Evolutionary conservation across 2,113 vertebrate species (phyloP), one percentile per base, ranked within the genome.

Genomic region (Oreochromis niloticus): DNA sequence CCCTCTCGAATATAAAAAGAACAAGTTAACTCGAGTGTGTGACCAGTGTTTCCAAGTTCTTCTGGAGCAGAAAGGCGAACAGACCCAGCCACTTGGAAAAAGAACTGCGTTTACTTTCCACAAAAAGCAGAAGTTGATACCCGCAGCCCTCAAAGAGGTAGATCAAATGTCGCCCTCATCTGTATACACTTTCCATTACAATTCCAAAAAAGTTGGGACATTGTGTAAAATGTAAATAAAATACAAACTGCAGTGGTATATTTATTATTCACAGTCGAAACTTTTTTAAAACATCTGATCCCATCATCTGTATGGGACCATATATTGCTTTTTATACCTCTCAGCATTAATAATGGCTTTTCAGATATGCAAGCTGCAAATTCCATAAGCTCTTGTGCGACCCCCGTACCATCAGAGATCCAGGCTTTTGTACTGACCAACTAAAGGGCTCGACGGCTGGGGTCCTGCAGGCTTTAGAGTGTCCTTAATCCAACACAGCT

Each of bases 131-230:
- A 99, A 99, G 90, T 98, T 97, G 94, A 99, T 99, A 80, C 98
- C 99, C 73, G 97, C 98, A 8, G 97, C 98, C 52, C 97, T 99
- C 55, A 99, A 99, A 96, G 98, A 99, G 97, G 98, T 98, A 55
- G 85, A 1, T 39, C 13, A 68, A 19, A 19, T n/a, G 86, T 79
- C 48, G 10, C 39, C 30, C 36, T 30, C 13, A 50, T 75, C 9
- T 7, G 12, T 13, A 68, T 4, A 9, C 12, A 12, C 5, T 56
- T 36, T 55, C 19, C 9, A 50, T 75, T 50, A 4, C 24, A 73
- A 27, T 50, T 50, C 48, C 13, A 6, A 19, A 19, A 9, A 50
- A 50, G 48, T 50, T 7, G 16, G 3, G 16, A 7, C 14, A 4
- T 50, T 50, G 16, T 50, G 14, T 50, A 17, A 50, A 50, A 17